These are phyloP conservation scores for Pollimyrus isidori DNA, from an alignment of 2,113 vertebrate genomes.

Conservation along the genomic window DNA sequence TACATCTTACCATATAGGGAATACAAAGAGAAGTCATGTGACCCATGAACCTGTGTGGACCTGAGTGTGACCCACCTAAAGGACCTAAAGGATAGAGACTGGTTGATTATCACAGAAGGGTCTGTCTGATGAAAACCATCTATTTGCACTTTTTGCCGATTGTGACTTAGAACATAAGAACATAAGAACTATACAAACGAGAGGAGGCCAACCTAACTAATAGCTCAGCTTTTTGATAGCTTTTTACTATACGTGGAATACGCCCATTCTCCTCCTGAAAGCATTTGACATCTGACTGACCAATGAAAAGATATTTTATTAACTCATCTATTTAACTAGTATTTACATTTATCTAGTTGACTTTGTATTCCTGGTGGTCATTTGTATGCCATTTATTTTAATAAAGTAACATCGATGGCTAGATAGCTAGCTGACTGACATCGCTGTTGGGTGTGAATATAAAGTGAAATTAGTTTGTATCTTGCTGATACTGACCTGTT, in stretches of 20 bases:
- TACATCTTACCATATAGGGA: neutral
- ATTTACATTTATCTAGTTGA: neutral
- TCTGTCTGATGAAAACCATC: neutral
- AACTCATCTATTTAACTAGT: neutral
- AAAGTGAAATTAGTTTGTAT: neutral
- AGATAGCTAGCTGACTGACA: neutral
- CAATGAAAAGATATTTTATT: neutral
- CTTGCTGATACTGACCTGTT: neutral
- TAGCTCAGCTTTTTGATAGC: too few species aligned
- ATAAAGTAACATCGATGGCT: neutral
- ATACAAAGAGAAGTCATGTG: neutral
- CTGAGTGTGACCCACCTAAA: constrained; percentile 42
- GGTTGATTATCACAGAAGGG: neutral
- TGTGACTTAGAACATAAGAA: too few species aligned
- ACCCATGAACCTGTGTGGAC: constrained; percentile 34
- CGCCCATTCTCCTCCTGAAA: neutral
- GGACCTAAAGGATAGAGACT: constrained; percentile 25
- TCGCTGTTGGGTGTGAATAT: neutral
- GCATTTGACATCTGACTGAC: neutral
- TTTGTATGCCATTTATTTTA: neutral
- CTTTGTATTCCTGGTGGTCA: neutral
- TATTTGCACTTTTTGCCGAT: neutral
- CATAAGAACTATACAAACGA: too few species aligned
- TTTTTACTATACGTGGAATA: neutral
- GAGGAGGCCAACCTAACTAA: too few species aligned